Conservation (phyloP, 2,113 vertebrate genomes). For the Stigmatopora argus region DNA sequence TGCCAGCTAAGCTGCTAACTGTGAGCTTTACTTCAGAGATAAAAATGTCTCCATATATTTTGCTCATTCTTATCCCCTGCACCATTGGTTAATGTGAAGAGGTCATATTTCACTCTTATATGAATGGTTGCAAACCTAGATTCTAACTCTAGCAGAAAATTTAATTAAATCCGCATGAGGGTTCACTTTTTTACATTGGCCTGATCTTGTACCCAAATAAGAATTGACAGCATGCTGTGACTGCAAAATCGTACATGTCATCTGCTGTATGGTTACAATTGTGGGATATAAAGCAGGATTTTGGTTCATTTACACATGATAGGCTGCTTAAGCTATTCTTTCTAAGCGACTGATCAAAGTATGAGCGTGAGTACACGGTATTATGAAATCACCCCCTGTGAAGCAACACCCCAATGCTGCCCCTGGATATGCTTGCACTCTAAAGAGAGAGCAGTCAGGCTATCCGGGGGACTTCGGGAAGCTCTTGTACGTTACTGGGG, state of each 20-base stretch:
- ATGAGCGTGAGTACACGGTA: neutral
- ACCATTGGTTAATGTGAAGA: no score
- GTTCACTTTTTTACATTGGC: neutral
- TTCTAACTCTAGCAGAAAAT: neutral
- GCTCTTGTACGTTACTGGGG: slow-evolving; percentile 62
- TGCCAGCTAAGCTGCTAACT: no score
- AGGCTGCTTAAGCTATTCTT: slow-evolving; percentile 26
- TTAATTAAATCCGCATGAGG: neutral
- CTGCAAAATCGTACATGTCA: slow-evolving; percentile 5
- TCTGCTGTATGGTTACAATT: slow-evolving; percentile 25
- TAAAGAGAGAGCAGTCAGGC: slow-evolving; percentile 35
- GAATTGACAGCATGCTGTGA: slow-evolving; percentile 12
- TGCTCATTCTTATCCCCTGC: no score
- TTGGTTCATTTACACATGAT: slow-evolving; percentile 37
- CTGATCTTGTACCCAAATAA: neutral
- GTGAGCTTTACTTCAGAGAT: no score
- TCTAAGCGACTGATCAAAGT: slow-evolving; percentile 40
- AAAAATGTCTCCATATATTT: no score
- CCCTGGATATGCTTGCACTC: slow-evolving; percentile 45
- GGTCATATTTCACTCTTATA: no score
- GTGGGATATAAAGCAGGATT: slow-evolving; percentile 32
- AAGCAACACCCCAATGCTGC: slow-evolving; percentile 36
- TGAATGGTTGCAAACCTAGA: no score
- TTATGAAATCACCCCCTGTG: slow-evolving; percentile 33
- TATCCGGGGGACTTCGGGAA: slow-evolving; percentile 41